Base-by-base conservation (phyloP, 2,797 vertebrate species). In the Acipenser ruthenus region DNA sequence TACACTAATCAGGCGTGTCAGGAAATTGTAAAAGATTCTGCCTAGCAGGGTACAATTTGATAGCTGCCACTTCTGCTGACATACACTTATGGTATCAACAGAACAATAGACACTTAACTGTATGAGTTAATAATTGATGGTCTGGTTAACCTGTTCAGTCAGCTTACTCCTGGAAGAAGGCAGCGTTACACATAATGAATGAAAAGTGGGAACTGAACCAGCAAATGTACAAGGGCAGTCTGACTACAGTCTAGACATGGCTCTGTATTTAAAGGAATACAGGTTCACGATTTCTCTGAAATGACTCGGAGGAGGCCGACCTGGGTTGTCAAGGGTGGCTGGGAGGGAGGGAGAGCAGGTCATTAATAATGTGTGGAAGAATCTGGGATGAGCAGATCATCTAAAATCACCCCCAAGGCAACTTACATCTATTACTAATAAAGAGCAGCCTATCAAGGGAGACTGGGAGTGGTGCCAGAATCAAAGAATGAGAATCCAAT, bases 281-380 rank as follows among this genome's bases (percentile, higher is more conserved):
- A 15, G 10, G 55, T 11, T 11, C 55, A 7, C 4, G 6, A n/a
- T 11, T 11, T 58, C 8, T 6, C 12, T 10, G 12, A n/a, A 58
- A 58, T 11, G 55, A 58, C 11, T 58, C 55, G 15, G 55, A n/a
- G 15, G 55, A 13, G 55, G 55, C 55, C 12, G 2, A n/a, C 55
- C 7, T n/a, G 8, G 55, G 15, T 58, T 3, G 55, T 58, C 55
- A 58, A 55, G 11, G 37, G 13, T n/a, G n/a, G 48, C 11, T 50
- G 51, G 10, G 13, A 47, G 23, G 61, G 63, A 51, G 48, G 6
- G 63, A 68, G 60, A 52, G 56, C 37, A 64, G 47, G 53, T 37
- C 62, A 64, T 68, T n/a, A 68, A 64, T 56, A 50, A 63, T 68
- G 58, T 13, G 49, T 64, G 37, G 10, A 63, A 47, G 23, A 23